Evolutionary conservation across 2,888 invertebrate genomes (phyloP).

Genomic region (Drosophila formosana): DNA sequence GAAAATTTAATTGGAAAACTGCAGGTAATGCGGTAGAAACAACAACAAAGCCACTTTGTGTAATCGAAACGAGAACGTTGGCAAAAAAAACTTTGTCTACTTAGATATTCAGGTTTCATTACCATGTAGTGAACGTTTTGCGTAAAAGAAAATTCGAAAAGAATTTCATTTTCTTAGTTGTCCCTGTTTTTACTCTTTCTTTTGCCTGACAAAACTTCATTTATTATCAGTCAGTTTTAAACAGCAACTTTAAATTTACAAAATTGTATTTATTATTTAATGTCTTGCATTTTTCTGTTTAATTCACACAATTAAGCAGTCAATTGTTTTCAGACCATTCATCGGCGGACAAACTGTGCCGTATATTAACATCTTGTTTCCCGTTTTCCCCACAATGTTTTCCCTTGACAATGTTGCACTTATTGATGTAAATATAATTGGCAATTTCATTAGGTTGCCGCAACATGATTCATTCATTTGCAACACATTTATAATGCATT

Average conservation of each 20-base stretch:
- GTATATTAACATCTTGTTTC: not conserved
- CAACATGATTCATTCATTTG: conserved; percentile 10
- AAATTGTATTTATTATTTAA: too few species aligned
- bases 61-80: conserved; percentile 6
- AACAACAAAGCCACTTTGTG: conserved; percentile 13
- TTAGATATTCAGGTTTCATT: conserved; percentile 3
- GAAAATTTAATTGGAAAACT: conserved; percentile 45
- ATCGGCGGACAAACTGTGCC: too few species aligned
- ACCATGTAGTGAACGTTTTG: not conserved
- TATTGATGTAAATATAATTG: conserved; percentile 5
- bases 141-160: not conserved
- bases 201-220: not conserved
- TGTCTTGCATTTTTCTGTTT: not conserved
- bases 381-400: not conserved
- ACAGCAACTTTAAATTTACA: not conserved
- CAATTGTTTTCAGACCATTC: not conserved
- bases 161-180: not conserved
- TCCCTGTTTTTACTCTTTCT: not conserved
- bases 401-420: not conserved
- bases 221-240: not conserved
- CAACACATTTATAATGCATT: conserved; percentile 21
- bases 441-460: conserved; percentile 14
- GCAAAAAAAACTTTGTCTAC: not conserved
- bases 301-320: not conserved
- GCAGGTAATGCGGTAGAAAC: not conserved